Evolutionary conservation across 2,888 invertebrate genomes (phyloP).

Genomic region (Tryphoninae sp.): DNA sequence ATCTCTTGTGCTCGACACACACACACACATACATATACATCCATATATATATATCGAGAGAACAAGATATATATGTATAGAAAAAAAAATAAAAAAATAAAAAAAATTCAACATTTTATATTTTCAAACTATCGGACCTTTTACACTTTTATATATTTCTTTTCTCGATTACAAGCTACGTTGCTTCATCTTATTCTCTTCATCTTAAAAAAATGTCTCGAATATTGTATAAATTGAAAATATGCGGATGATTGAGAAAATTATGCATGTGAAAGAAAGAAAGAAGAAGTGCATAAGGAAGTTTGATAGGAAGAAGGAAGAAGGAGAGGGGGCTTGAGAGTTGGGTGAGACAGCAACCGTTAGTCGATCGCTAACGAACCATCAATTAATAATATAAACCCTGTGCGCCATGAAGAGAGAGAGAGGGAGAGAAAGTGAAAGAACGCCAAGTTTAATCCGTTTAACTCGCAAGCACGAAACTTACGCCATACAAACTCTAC

Average conservation of each 20-base stretch:
- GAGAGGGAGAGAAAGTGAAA: constrained; percentile 39
- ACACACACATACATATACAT: constrained; percentile 1
- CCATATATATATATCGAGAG: constrained; percentile 24
- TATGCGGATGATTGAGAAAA: too few relatives aligned
- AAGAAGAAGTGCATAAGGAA: not conserved
- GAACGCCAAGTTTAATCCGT: constrained; percentile 68
- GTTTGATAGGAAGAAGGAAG: not conserved
- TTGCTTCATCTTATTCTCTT: too few relatives aligned
- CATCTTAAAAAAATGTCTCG: too few relatives aligned
- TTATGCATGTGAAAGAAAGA: not conserved
- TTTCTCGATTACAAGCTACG: too few relatives aligned
- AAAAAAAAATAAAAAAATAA: too few relatives aligned
- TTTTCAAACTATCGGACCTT: too few relatives aligned
- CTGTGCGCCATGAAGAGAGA: constrained; percentile 50
- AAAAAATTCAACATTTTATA: too few relatives aligned
- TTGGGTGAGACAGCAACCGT: constrained; percentile 56
- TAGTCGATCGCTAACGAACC: constrained; percentile 67
- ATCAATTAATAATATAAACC: constrained; percentile 72
- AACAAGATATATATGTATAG: too few relatives aligned
- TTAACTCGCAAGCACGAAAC: constrained; percentile 67
- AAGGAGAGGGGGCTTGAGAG: constrained; percentile 3
- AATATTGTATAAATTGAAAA: too few relatives aligned
- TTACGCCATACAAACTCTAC: constrained; percentile 49
- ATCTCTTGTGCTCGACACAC: constrained; percentile 49
- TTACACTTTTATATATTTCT: too few relatives aligned